phyloP scores from a whole-genome alignment of 2,888 invertebrate species.

The Sarcophaga rosellei region DNA sequence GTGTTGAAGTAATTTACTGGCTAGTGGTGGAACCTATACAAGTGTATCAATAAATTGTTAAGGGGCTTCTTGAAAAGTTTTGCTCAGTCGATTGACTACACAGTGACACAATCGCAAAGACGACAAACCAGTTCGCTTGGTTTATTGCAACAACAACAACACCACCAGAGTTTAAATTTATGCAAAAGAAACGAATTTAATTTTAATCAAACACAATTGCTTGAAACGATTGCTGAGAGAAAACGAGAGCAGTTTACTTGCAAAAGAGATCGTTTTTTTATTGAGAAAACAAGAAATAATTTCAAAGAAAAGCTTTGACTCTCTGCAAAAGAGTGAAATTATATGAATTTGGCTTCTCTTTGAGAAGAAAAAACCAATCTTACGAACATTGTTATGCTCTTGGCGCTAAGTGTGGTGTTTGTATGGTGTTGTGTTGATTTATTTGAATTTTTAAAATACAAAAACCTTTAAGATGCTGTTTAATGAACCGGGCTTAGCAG shows the following conservation, averaged over 20 bases:
- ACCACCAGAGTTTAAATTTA: not conserved
- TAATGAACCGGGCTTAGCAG: slow-evolving; percentile 33
- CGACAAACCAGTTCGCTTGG: slow-evolving; percentile 55
- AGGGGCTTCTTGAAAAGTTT: slow-evolving; percentile 38
- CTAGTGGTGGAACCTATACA: slow-evolving; percentile 1
- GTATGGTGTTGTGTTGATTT: slow-evolving; percentile 8
- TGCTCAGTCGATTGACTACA: not conserved
- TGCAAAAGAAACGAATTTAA: slow-evolving; percentile 9
- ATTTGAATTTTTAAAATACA: slow-evolving; percentile 15
- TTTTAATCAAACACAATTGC: slow-evolving; percentile 28
- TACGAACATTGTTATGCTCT: not conserved
- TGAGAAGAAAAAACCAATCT: too few species aligned
- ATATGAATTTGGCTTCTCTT: too few species aligned
- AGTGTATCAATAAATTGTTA: slow-evolving; percentile 21
- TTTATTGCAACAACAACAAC: slow-evolving; percentile 29
- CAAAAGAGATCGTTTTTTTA: not conserved
- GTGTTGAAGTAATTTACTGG: slow-evolving; percentile 12
- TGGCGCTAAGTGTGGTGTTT: slow-evolving; percentile 1
- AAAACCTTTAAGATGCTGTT: slow-evolving; percentile 54
- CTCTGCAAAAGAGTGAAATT: slow-evolving; percentile 9
- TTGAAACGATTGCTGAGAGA: not conserved
- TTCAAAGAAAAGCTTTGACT: slow-evolving; percentile 24
- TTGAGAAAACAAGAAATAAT: not conserved
- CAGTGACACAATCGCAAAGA: slow-evolving; percentile 18
- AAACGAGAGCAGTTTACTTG: not conserved